Evolutionary conservation across 2,797 vertebrate species (phyloP), one percentile per base, ranked within the genome.

Genomic region (Austrolebias charrua): DNA sequence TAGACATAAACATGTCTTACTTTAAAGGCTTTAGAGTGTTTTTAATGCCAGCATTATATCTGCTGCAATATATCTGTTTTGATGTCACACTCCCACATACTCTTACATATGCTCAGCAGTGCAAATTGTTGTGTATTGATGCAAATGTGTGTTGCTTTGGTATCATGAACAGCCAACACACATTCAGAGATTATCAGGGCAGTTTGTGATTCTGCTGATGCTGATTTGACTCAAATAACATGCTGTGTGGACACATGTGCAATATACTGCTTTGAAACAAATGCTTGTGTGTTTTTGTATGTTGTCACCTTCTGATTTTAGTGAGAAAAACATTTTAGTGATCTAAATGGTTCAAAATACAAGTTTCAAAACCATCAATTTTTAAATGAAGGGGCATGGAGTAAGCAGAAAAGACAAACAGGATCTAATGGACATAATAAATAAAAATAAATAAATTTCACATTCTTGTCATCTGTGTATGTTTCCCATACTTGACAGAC

Each of bases 61-160:
- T 48, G 52, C 44, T 52, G 53, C 45, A 51, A 28, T 7, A 31
- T n/a, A 24, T 71, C 4, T 35, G 46, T 47, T 68, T 55, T 60
- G 18, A 53, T 68, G 59, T 28, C 20, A 40, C 10, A 45, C 45
- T 19, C 50, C 16, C 63, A 79, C 58, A 2, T 51, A 52, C 42
- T 4, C 19, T 12, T 18, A 38, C 8, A 38, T 38, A 11, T 38
- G 2, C 35, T 55, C 40, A 55, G 24, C 18, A 18, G 50, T 55
- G 1, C 16, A 55, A 61, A 51, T 48, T 3, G 29, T 33, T 38
- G 6, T 24, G 24, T 38, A 45, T 52, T 52, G 55, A 70, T 38
- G 35, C 40, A 60, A 33, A 53, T 24, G 35, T 45, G 9, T 18
- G 18, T 20, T 56, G 52, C 46, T 43, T 46, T 53, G 47, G n/a